phyloP scores from a whole-genome alignment of 1,140 invertebrate genomes.

The Centruroides vittatus region DNA sequence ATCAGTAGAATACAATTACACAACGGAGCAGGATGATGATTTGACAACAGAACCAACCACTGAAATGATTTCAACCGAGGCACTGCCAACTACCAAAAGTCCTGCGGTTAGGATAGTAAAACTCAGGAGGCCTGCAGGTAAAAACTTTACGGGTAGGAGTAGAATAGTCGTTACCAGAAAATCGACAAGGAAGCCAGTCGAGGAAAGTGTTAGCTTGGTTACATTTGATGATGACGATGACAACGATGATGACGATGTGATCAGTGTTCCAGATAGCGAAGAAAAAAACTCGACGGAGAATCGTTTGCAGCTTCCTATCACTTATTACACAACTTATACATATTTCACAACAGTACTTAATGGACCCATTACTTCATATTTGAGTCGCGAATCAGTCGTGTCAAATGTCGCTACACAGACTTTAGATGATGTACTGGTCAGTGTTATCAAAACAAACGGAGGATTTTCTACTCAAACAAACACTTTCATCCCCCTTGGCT shows the following conservation, averaged over 20 bases:
- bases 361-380: slow-evolving; percentile 64
- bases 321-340: slow-evolving; percentile 61
- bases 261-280: background rate
- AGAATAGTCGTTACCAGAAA: too few relatives aligned
- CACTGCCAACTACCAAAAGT: too few relatives aligned
- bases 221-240: background rate
- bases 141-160: too few relatives aligned
- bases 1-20: too few relatives aligned
- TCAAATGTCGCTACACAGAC: slow-evolving; percentile 15
- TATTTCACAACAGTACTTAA: slow-evolving; percentile 82
- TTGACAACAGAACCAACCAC: too few relatives aligned
- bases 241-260: background rate
- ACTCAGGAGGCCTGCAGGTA: too few relatives aligned
- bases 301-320: slow-evolving; percentile 22
- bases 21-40: too few relatives aligned
- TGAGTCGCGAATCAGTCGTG: slow-evolving; percentile 11
- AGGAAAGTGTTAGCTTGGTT: background rate
- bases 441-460: slow-evolving; percentile 10
- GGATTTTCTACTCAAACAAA: slow-evolving; percentile 5
- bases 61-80: too few relatives aligned
- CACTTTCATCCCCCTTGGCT: slow-evolving; percentile 17
- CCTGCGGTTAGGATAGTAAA: too few relatives aligned
- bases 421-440: slow-evolving; percentile 2
- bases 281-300: background rate
- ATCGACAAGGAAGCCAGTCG: too few relatives aligned